Base-by-base conservation (phyloP, 1,140 invertebrate species). In the Hyles euphorbiae region DNA sequence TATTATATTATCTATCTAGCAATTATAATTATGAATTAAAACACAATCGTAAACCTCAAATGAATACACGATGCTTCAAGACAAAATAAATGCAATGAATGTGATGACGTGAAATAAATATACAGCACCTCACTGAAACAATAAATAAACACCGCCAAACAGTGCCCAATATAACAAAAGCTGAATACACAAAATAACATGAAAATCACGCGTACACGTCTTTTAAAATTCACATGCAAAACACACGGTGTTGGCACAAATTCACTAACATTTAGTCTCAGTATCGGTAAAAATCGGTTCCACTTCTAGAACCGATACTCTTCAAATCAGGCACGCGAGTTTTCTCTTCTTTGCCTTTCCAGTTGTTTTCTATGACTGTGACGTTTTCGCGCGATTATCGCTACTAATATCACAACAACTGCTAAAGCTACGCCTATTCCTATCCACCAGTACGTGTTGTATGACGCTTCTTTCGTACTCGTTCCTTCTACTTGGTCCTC, bases 231-330 rank as follows among this genome's bases (percentile, higher is more conserved):
- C 53, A 70, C 67, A 67, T 66, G 68, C 55, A 47, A 58, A 60
- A 64, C 49, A 56, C 52, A 52, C 54, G 60, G 47, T 63, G 73
- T 79, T 82, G 72, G 74, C 79, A 86, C 75, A 74, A 68, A 70
- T 73, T 72, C 73, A 81, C 74, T 81, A 76, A 57, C 51, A 68
- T 65, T 63, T 66, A 63, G 49, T 68, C 51, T 68, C 51, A 56
- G 45, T 56, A 43, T 63, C 34, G 40, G 47, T 54, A 45, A 47
- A 61, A 67, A 83, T 79, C 81, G 83, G 76, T 67, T 73, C 70
- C 55, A 34, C 32, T 61, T 68, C 70, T 88, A 88, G 78, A 88
- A 88, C 86, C 86, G 86, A 82, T 88, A 88, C 69, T 88, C 86
- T 65, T 87, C 86, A 75, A 82, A 88, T 88, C 86, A 88, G 72